Evolutionary conservation across 1,140 invertebrate species (phyloP), one percentile per base, ranked within the genome.

Genomic region (Atta colombica): DNA sequence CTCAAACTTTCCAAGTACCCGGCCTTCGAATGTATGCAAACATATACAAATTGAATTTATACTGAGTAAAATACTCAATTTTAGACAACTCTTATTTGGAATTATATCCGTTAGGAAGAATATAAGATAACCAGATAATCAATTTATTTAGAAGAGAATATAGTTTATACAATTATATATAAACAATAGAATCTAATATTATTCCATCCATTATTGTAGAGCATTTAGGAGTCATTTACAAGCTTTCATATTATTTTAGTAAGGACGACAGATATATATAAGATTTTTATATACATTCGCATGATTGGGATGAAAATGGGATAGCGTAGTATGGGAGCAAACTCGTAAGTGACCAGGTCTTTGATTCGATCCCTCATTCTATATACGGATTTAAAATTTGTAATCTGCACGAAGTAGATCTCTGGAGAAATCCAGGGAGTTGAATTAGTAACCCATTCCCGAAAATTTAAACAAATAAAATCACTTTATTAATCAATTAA

Each of bases 51-150:
- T 77, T 2, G 31, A 68, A 68, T 66, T 68, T 8, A 28, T 77
- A 55, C 3, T 25, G 14, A 55, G n/a, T 55, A 14, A 49, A 31
- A 66, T 68, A 71, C 14, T 69, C 49, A 45, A 81, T 71, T 39
- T 81, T 6, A 2, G 16, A 2, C 1, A 3, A 68, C 4, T 69
- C 18, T 25, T 68, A 71, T 14, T 49, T 5, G 0, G 31, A 31
- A n/a, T 28, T 72, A 12, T 58, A 72, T 18, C 1, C 16, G 5
- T 14, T 61, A 53, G 4, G 16, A 16, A 35, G 39, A 28, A 69
- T 49, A 31, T 7, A 3, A 60, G 25, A 55, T 82, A 8, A 53
- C 4, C 16, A 53, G 4, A 53, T 53, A 53, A 53, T 12, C 3
- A 3, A 58, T 28, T 69, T 31, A 45, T 58, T 81, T 39, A 80